Conservation (phyloP, 2,888 invertebrate species). For the Xylophagus ater region DNA sequence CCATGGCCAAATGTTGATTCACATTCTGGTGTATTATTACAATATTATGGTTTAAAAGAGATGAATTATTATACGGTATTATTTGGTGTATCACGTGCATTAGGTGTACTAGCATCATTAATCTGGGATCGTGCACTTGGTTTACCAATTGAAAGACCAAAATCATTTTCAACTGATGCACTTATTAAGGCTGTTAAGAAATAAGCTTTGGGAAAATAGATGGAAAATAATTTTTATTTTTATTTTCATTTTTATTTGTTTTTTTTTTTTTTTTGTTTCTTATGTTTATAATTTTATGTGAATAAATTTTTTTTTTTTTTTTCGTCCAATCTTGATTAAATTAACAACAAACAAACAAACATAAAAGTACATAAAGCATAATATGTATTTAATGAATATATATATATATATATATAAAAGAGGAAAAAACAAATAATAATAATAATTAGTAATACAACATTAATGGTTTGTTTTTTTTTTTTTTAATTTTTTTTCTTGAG, state of each 20-base stretch:
- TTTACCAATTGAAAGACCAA: constrained; percentile 72
- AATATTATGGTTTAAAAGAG: constrained; percentile 77
- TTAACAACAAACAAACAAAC: neutral
- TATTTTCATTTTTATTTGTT: too few species aligned
- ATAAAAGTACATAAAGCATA: constrained; percentile 3
- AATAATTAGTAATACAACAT: neutral
- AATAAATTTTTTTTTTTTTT: constrained; percentile 3
- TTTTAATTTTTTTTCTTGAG: neutral
- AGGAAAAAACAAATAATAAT: constrained; percentile 7
- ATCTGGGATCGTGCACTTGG: constrained; percentile 77
- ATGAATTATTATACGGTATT: constrained; percentile 86
- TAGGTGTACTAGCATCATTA: constrained; percentile 67
- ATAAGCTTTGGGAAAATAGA: constrained; percentile 22
- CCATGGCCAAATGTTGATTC: constrained; percentile 93
- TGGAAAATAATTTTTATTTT: constrained; percentile 1
- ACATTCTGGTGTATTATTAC: constrained; percentile 72
- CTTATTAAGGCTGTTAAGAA: constrained; percentile 39
- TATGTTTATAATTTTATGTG: constrained; percentile 6
- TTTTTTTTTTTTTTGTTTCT: too few species aligned
- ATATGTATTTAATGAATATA: constrained; percentile 8
- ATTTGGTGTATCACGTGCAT: constrained; percentile 78
- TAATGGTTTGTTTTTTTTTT: too few species aligned
- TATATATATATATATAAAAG: neutral
- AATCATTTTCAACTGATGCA: constrained; percentile 60
- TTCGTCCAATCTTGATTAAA: neutral